Percentiles rank a stretch among this genome's conserved stretches.
Conservation (phyloP, 1,140 invertebrate genomes). For the Achroia grisella region DNA sequence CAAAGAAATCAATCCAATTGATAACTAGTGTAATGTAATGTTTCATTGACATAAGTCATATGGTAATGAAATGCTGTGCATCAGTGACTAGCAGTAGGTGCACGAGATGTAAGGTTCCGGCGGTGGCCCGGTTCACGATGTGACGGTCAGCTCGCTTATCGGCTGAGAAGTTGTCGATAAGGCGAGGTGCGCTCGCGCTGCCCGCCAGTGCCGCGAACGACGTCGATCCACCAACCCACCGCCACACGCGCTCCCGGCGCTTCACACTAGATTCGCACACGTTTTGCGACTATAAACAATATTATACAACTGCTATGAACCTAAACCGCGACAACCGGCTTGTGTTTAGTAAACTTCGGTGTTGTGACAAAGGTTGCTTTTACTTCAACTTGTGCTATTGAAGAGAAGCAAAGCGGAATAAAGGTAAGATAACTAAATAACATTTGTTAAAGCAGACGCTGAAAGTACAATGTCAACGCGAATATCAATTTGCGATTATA, state of each 20-base stretch:
- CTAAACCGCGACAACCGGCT: constrained; percentile 20
- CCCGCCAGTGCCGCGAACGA: constrained; percentile 36
- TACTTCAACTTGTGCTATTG: constrained; percentile 34
- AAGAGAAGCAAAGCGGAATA: constrained; percentile 11
- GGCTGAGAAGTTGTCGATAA: constrained; percentile 52
- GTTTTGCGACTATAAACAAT: constrained; percentile 47
- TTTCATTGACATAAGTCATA: too few relatives aligned
- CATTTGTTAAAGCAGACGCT: background rate
- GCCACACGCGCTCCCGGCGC: constrained; percentile 8
- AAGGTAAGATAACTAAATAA: background rate
- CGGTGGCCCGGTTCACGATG: background rate
- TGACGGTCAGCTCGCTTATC: constrained; percentile 43
- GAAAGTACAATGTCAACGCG: background rate
- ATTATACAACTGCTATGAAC: constrained; percentile 50
- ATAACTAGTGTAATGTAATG: too few relatives aligned
- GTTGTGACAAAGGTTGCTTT: constrained; percentile 46
- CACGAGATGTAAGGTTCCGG: background rate
- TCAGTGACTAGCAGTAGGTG: background rate
- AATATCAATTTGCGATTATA: background rate
- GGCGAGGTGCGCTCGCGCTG: constrained; percentile 31
- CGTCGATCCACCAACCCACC: constrained; percentile 35
- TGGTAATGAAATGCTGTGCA: too few relatives aligned
- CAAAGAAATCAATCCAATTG: too few relatives aligned
- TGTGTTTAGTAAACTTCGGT: constrained; percentile 56
- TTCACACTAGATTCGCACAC: constrained; percentile 8